Base-by-base conservation (phyloP, 1,140 invertebrate species). In the Drosophila sp. region DNA sequence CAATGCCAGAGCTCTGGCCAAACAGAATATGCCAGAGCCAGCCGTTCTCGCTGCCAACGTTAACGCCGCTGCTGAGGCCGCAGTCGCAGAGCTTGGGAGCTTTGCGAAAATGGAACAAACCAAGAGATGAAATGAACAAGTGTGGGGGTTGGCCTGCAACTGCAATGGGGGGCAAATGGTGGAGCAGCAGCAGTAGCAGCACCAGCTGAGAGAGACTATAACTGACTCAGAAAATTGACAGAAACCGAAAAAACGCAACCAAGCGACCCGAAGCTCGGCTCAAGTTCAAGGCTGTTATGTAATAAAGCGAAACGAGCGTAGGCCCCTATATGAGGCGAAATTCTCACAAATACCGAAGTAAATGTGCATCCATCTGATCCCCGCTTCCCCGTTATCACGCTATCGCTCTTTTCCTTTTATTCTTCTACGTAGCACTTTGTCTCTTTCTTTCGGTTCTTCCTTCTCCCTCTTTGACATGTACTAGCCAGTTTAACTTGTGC, bases 261-360 rank as follows among this genome's bases (percentile, higher is more conserved):
- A 72, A 73, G 66, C 76, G 76, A 80, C 70, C 72, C 78, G 78
- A 77, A 79, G 79, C 75, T 72, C 54, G 72, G 79, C 81, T 90
- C 81, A 91, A 91, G 90, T 91, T 91, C 90, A 91, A 91, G 90
- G 86, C 90, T 91, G 84, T 91, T 91, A 91, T 91, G 90, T 76
- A 91, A 91, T 85, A 80, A 70, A 78, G 54, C 66, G 58, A 60
- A 71, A 64, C 11, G 50, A 69, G 70, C 65, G 75, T 60, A 70
- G 50, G 63, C n/a, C 27, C 63, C 58, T 44, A 32, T 35, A 47
- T 11, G 35, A 41, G 54, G 11, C 27, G 25, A 33, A 55, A 27
- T 61, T 61, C 66, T 40, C 40, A 55, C 55, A 25, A 8, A 47
- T 50, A 62, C 25, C 4, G 10, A 30, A 41, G 56, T 17, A 58